These are phyloP conservation scores for Urocitellus parryii DNA, from an alignment of 2,113 vertebrate genomes.

Conservation along the genomic window DNA sequence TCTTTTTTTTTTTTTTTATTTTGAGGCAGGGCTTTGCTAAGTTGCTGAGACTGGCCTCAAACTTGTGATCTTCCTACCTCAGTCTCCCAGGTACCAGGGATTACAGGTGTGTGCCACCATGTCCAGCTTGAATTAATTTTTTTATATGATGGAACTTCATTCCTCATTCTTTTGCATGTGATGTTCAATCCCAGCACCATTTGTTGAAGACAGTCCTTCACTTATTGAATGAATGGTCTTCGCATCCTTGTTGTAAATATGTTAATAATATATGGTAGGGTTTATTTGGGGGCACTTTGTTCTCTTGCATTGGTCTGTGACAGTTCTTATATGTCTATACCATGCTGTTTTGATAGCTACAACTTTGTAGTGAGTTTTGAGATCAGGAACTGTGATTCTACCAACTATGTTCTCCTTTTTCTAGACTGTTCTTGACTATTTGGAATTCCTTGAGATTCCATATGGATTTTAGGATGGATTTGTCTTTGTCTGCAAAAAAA, in stretches of 20 bases:
- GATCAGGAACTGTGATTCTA: background rate
- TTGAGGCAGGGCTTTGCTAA: too few species aligned
- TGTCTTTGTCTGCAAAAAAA: background rate
- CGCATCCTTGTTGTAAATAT: background rate
- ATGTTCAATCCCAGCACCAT: background rate
- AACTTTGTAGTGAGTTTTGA: background rate
- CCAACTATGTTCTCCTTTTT: background rate
- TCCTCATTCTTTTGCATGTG: background rate
- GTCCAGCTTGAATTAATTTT: background rate
- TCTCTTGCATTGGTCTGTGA: background rate
- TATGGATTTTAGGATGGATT: conserved; percentile 4
- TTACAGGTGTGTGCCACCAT: too few species aligned
- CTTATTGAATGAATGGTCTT: background rate
- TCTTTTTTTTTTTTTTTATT: too few species aligned
- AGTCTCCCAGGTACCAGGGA: too few species aligned
- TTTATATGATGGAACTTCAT: background rate
- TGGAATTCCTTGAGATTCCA: background rate
- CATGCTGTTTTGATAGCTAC: too few species aligned
- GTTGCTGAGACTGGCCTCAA: too few species aligned
- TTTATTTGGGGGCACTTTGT: background rate
- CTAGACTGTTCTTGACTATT: background rate
- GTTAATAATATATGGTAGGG: background rate
- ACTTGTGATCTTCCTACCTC: too few species aligned
- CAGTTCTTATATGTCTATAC: background rate
- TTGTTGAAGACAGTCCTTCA: background rate